Percentiles rank a stretch among this genome's conserved stretches.
Evolutionary conservation across 2,797 vertebrate species (phyloP).

Genomic region (Pseudomugil tenellus): DNA sequence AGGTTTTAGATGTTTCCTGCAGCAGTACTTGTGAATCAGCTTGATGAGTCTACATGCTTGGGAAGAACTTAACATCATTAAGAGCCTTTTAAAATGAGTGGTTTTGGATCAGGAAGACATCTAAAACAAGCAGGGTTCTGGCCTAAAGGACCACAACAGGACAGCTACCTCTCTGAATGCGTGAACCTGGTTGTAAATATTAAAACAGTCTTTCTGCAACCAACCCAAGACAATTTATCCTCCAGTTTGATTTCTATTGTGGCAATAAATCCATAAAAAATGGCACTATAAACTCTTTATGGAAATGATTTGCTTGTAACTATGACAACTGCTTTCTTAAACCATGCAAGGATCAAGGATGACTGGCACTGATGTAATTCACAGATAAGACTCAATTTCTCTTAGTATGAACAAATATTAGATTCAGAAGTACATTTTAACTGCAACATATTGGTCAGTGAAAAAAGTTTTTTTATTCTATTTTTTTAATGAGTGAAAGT

Average conservation of each 20-base stretch:
- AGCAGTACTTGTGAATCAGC: no score
- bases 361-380: background rate
- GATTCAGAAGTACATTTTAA: no score
- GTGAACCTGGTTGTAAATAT: background rate
- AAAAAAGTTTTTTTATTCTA: background rate
- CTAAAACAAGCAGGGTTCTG: no score
- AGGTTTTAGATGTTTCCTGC: no score
- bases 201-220: background rate
- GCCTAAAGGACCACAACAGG: no score
- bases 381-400: background rate
- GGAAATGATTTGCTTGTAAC: slow-evolving; percentile 16
- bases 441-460: background rate
- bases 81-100: no score
- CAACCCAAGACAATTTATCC: background rate
- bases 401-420: slow-evolving; percentile 1
- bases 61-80: no score
- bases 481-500: background rate
- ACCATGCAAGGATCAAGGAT: background rate
- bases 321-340: background rate
- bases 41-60: no score
- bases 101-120: no score
- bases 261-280: background rate
- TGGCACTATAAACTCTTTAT: background rate
- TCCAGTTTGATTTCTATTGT: background rate
- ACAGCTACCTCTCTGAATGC: no score